These are phyloP conservation scores for Xestia xanthographa DNA, from an alignment of 2,888 invertebrate species.

Conservation along the genomic window DNA sequence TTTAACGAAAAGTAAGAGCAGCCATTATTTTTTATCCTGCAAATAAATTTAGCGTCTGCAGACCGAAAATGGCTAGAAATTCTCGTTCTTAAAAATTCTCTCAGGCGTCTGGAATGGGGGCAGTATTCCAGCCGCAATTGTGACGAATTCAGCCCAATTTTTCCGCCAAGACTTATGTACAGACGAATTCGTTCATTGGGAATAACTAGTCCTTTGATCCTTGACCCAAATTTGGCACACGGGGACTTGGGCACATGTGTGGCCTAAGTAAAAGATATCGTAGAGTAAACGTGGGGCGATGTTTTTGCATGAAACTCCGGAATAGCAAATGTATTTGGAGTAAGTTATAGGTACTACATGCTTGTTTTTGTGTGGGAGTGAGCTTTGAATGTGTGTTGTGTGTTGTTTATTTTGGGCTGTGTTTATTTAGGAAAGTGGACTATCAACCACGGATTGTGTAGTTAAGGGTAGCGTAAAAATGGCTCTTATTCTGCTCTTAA, in stretches of 20 bases:
- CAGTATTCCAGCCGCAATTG: conserved; percentile 50
- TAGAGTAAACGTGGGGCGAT: conserved; percentile 33
- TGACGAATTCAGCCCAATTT: conserved; percentile 62
- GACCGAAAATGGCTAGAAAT: conserved; percentile 41
- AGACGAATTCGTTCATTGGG: conserved; percentile 42
- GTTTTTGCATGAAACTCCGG: conserved; percentile 36
- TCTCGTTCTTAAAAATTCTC: conserved; percentile 53
- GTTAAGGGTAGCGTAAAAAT: background rate
- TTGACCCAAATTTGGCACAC: conserved; percentile 64
- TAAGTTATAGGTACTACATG: conserved; percentile 10
- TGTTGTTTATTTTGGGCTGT: conserved; percentile 17
- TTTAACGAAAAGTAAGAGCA: conserved; percentile 37
- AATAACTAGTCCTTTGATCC: conserved; percentile 61
- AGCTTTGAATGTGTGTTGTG: conserved; percentile 17
- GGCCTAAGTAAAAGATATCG: conserved; percentile 46
- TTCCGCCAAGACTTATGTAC: conserved; percentile 33
- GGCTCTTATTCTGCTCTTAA: background rate
- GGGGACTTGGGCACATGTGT: conserved; percentile 48
- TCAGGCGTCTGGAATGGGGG: conserved; percentile 46
- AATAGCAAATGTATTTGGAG: conserved; percentile 24
- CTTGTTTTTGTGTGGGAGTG: conserved; percentile 15
- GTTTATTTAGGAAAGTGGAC: conserved; percentile 32
- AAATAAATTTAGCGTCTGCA: conserved; percentile 58
- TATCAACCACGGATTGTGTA: conserved; percentile 16
- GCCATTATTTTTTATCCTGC: conserved; percentile 52